A percentile compares a stretch with the other conserved stretches of the same genome.
Evolutionary conservation across 2,113 vertebrate genomes (phyloP).

Genomic region (Gallinago jamesoni): DNA sequence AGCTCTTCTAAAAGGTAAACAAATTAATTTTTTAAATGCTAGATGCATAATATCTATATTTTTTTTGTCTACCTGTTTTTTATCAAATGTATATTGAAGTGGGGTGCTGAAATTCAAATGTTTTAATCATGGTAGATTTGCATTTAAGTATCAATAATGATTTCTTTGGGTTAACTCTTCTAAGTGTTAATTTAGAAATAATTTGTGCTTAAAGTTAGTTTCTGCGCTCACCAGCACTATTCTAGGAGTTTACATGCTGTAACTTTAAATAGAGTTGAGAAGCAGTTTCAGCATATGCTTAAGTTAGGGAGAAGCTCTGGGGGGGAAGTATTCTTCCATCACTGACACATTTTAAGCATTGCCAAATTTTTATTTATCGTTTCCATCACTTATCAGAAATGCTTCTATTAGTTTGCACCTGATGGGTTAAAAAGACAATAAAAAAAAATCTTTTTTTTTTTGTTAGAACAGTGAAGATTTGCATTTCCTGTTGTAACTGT

Average conservation of each 20-base stretch:
- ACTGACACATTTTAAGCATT: not conserved
- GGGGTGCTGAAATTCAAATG: not conserved
- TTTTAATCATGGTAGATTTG: not conserved
- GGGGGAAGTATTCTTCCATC: not conserved
- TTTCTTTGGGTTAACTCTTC: not conserved
- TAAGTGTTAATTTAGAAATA: not conserved
- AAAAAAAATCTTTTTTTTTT: not conserved
- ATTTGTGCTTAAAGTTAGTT: not conserved
- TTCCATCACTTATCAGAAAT: not conserved
- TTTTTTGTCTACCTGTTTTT: not conserved
- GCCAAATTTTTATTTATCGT: not conserved
- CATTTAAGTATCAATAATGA: not conserved
- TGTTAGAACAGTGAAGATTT: not conserved
- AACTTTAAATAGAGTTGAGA: not conserved
- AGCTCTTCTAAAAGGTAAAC: conserved; percentile 91
- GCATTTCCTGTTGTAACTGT: not conserved
- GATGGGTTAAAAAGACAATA: not conserved
- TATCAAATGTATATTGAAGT: not conserved
- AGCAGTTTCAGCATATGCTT: not conserved
- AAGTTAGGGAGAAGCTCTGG: not conserved
- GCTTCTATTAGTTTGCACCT: not conserved
- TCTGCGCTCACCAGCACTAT: not conserved
- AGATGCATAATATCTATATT: not conserved
- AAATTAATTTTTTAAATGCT: not conserved
- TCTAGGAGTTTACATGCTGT: not conserved